Evolutionary conservation across 2,113 vertebrate species (phyloP).

Genomic region (Typhlomys cinereus): DNA sequence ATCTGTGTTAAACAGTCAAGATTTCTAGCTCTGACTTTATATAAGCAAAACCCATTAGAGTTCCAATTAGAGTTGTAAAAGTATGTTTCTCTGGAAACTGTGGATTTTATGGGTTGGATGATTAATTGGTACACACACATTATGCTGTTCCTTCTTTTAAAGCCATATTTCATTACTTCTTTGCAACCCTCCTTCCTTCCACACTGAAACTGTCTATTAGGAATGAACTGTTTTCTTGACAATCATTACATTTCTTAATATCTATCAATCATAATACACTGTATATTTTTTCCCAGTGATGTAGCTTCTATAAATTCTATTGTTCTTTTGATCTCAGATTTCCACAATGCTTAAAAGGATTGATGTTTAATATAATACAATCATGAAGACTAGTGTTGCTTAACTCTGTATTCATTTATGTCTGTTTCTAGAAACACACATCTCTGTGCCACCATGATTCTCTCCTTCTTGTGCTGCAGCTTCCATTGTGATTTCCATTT

Average conservation of each 20-base stretch:
- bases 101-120: background rate
- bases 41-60: background rate
- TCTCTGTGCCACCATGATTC: background rate
- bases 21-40: background rate
- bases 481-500: background rate
- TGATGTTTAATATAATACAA: background rate
- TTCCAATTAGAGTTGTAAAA: background rate
- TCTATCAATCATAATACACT: background rate
- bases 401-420: slow-evolving; percentile 12
- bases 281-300: background rate
- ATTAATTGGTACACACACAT: background rate
- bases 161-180: background rate
- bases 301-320: background rate
- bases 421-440: background rate
- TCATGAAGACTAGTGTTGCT: background rate
- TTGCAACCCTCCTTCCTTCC: background rate
- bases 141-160: background rate
- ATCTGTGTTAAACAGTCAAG: background rate
- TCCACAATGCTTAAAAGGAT: background rate
- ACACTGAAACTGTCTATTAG: background rate
- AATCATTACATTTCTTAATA: background rate
- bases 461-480: background rate
- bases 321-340: background rate
- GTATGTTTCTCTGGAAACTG: background rate
- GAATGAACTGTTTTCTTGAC: background rate